Percentiles rank a stretch among this genome's conserved stretches.
Conservation (phyloP, 2,113 vertebrate species). For the Ceyx margarethae region DNA sequence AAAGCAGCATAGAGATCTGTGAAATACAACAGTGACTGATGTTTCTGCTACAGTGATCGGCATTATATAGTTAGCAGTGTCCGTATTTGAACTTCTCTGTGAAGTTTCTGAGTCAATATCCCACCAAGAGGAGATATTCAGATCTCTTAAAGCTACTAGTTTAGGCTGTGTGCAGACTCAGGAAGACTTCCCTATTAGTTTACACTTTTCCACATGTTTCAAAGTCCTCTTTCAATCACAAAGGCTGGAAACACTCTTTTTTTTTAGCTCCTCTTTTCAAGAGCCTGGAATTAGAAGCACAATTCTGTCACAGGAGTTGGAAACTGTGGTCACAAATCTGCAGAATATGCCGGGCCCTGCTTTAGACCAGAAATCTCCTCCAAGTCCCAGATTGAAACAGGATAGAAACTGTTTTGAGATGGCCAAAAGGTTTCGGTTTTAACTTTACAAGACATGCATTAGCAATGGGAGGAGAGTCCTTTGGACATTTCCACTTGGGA, state of each 20-base stretch:
- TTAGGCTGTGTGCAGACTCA: constrained; percentile 53
- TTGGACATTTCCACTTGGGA: constrained; percentile 77
- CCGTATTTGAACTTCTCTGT: constrained; percentile 49
- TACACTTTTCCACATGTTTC: neutral
- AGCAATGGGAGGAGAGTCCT: constrained; percentile 74
- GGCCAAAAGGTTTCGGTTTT: constrained; percentile 56
- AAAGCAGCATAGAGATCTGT: constrained; percentile 71
- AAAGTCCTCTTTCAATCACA: constrained; percentile 49
- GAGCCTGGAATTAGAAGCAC: constrained; percentile 50
- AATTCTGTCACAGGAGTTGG: constrained; percentile 56
- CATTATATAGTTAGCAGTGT: constrained; percentile 62
- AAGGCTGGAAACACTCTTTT: constrained; percentile 38
- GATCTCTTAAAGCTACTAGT: constrained; percentile 69
- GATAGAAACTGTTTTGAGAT: constrained; percentile 61
- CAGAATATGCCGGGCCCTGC: constrained; percentile 51
- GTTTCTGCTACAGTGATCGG: constrained; percentile 69
- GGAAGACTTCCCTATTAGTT: constrained; percentile 58
- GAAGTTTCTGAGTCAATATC: constrained; percentile 67
- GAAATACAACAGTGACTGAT: constrained; percentile 67
- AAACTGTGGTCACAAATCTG: constrained; percentile 58
- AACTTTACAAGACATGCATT: constrained; percentile 53
- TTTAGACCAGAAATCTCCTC: constrained; percentile 52
- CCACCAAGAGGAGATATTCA: constrained; percentile 57
- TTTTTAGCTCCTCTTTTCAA: constrained; percentile 27
- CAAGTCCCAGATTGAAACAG: constrained; percentile 59